phyloP scores from a whole-genome alignment of 1,140 invertebrate species.

The Coenobita brevimanus region DNA sequence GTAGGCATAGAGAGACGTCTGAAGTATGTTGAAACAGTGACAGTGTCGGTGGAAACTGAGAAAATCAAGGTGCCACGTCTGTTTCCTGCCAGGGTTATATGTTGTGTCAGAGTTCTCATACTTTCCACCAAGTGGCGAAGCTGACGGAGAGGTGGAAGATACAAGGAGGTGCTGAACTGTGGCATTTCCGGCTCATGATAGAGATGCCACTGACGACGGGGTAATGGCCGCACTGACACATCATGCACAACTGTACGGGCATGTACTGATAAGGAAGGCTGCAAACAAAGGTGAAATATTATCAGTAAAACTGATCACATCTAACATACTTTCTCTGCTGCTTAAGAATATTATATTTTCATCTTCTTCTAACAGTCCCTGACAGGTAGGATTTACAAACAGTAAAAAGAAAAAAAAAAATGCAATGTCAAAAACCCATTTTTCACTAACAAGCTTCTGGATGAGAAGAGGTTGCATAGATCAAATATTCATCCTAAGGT shows the following conservation, averaged over 20 bases:
- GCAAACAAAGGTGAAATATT: neutral
- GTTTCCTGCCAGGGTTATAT: constrained; percentile 81
- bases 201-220: constrained; percentile 83
- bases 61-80: constrained; percentile 81
- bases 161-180: constrained; percentile 83
- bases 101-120: constrained; percentile 84
- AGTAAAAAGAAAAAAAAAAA: no score
- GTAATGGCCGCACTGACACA: constrained; percentile 85
- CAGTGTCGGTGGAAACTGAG: constrained; percentile 83
- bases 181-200: constrained; percentile 84
- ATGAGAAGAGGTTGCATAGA: no score
- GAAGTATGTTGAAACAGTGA: constrained; percentile 85
- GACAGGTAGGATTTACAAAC: no score
- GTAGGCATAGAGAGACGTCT: constrained; percentile 75
- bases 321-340: no score
- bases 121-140: constrained; percentile 85
- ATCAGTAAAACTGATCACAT: no score
- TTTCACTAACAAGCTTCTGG: no score
- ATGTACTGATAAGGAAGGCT: constrained; percentile 73
- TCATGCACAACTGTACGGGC: constrained; percentile 82
- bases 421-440: no score
- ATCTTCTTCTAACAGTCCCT: no score
- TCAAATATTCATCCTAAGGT: no score
- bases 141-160: constrained; percentile 83
- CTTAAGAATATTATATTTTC: no score